Evolutionary conservation across 2,113 vertebrate species (phyloP).

Genomic region (Synodontis membranacea): DNA sequence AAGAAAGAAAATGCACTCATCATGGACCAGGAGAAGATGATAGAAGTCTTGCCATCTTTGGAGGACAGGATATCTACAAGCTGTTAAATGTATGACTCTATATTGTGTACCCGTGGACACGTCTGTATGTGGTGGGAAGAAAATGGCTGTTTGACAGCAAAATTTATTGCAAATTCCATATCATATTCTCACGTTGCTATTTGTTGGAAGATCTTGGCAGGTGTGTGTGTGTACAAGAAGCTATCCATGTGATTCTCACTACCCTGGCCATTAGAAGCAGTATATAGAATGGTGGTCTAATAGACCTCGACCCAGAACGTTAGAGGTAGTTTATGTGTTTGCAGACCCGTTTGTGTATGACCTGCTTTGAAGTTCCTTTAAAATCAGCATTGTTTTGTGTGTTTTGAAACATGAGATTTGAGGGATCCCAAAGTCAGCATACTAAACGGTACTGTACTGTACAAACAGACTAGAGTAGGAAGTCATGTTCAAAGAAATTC

Average conservation of each 20-base stretch:
- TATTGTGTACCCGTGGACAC: neutral
- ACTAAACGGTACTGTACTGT: neutral
- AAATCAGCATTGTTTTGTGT: conserved; percentile 11
- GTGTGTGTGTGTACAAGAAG: neutral
- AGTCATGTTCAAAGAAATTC: conserved; percentile 28
- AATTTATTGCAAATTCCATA: neutral
- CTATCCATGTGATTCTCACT: neutral
- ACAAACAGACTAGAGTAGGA: neutral
- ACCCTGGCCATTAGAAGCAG: neutral
- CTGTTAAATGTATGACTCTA: neutral
- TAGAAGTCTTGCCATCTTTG: neutral
- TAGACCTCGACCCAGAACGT: conserved; percentile 1
- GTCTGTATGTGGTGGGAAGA: neutral
- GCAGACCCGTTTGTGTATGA: neutral
- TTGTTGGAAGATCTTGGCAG: neutral
- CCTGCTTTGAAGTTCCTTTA: conserved; percentile 18
- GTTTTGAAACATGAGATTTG: neutral
- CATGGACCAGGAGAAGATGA: neutral
- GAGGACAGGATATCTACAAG: neutral
- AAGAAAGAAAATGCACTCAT: neutral
- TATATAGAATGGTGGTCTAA: neutral
- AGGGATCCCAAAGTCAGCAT: neutral
- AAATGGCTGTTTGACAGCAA: neutral
- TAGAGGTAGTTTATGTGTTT: neutral
- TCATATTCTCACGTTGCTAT: neutral